These are phyloP conservation scores for Clarias fuscus DNA, from an alignment of 2,797 vertebrate genomes.

Conservation along the genomic window DNA sequence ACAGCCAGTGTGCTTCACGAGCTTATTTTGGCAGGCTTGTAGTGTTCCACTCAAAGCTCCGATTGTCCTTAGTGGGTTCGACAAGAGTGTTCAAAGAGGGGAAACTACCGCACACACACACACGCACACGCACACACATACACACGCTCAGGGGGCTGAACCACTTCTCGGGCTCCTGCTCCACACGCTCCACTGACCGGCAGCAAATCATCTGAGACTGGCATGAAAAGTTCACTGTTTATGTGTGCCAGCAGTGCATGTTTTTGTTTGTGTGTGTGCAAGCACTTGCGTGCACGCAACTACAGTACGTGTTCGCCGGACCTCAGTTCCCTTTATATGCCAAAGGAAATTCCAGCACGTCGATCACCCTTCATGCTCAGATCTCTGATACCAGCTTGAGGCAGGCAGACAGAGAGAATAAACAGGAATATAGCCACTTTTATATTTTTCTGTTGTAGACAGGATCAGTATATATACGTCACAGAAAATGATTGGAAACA, in stretches of 20 bases:
- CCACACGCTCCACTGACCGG: constrained; percentile 32
- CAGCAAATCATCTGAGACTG: constrained; percentile 39
- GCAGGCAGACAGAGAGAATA: background rate
- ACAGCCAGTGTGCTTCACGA: constrained; percentile 41
- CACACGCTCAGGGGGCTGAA: constrained; percentile 18
- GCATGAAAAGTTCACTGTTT: constrained; percentile 13
- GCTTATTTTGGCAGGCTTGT: constrained; percentile 55
- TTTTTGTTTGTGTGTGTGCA: constrained; percentile 31
- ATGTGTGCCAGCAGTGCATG: constrained; percentile 29
- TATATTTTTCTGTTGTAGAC: background rate
- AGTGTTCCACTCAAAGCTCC: constrained; percentile 74
- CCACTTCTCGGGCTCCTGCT: constrained; percentile 35
- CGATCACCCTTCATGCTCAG: constrained; percentile 48
- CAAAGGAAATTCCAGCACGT: constrained; percentile 57
- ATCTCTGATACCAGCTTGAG: constrained; percentile 45
- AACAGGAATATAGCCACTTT: background rate
- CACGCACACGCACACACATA: constrained; percentile 22
- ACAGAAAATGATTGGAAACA: too few relatives aligned
- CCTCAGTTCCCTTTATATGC: constrained; percentile 37
- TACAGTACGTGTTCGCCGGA: background rate
- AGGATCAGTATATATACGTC: background rate
- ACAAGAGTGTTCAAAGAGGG: constrained; percentile 74
- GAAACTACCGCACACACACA: constrained; percentile 66
- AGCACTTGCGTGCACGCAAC: background rate
- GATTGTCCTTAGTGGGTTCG: constrained; percentile 76